Conservation (phyloP, 2,888 invertebrate genomes). For the Chloroclysta siterata region DNA sequence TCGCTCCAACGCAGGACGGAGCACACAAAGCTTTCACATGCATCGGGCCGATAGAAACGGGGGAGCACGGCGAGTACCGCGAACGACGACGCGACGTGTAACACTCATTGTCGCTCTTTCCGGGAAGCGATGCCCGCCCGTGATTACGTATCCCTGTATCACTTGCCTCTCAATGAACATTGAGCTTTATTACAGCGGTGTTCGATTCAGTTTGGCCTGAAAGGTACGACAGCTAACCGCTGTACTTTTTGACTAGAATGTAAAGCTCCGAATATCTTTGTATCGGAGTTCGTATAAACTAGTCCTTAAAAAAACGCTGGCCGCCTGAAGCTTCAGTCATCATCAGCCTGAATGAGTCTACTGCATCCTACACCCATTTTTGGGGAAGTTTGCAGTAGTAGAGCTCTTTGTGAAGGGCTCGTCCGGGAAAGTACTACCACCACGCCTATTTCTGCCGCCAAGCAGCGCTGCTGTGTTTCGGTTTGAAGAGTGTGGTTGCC, state of each 20-base stretch:
- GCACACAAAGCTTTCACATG: conserved; percentile 35
- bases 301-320: too few relatives aligned
- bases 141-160: conserved; percentile 45
- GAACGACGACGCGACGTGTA: conserved; percentile 40
- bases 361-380: too few relatives aligned
- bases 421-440: too few relatives aligned
- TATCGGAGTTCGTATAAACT: too few relatives aligned
- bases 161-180: neutral
- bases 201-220: neutral
- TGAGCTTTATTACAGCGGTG: neutral
- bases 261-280: neutral
- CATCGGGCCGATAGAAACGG: conserved; percentile 24
- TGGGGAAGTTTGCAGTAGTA: too few relatives aligned
- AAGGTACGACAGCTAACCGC: neutral
- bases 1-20: conserved; percentile 16
- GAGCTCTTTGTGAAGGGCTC: too few relatives aligned
- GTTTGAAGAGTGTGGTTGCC: too few relatives aligned
- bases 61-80: conserved; percentile 48
- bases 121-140: conserved; percentile 70
- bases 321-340: too few relatives aligned
- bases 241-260: neutral
- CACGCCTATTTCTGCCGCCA: too few relatives aligned
- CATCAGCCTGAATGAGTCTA: too few relatives aligned
- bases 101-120: conserved; percentile 72
- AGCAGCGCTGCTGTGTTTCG: too few relatives aligned